These are phyloP conservation scores for Sphenopsis melanotis DNA, from an alignment of 2,797 vertebrate species.

Conservation along the genomic window DNA sequence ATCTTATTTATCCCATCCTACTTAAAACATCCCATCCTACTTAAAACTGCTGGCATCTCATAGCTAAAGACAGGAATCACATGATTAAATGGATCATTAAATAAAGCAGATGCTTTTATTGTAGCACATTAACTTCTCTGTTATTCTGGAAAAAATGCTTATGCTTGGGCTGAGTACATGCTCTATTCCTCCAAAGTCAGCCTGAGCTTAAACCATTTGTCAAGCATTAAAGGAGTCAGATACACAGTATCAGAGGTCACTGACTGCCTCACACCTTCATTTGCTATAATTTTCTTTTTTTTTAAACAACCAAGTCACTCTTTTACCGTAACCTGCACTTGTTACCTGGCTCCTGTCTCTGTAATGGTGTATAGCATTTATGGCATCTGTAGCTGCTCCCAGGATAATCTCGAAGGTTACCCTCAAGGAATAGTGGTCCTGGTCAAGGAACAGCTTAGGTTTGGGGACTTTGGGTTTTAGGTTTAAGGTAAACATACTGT, in stretches of 20 bases:
- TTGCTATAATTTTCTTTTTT: background rate
- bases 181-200: constrained; percentile 31
- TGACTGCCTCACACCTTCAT: constrained; percentile 13
- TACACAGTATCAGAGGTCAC: constrained; percentile 39
- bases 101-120: constrained; percentile 38
- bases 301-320: background rate
- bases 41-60: constrained; percentile 32
- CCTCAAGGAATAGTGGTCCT: constrained; percentile 21
- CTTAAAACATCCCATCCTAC: background rate
- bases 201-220: constrained; percentile 27
- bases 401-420: background rate
- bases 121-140: constrained; percentile 36
- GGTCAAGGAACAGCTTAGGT: background rate
- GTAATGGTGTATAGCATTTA: background rate
- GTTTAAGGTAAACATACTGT: background rate
- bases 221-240: constrained; percentile 48
- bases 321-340: background rate
- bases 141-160: background rate
- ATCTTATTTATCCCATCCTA: background rate
- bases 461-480: background rate
- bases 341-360: background rate
- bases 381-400: constrained; percentile 26
- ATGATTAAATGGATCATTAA: constrained; percentile 22
- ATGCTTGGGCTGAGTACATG: background rate
- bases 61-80: constrained; percentile 1